Evolutionary conservation across 2,797 vertebrate genomes (phyloP).

Genomic region (Antennarius maculatus): DNA sequence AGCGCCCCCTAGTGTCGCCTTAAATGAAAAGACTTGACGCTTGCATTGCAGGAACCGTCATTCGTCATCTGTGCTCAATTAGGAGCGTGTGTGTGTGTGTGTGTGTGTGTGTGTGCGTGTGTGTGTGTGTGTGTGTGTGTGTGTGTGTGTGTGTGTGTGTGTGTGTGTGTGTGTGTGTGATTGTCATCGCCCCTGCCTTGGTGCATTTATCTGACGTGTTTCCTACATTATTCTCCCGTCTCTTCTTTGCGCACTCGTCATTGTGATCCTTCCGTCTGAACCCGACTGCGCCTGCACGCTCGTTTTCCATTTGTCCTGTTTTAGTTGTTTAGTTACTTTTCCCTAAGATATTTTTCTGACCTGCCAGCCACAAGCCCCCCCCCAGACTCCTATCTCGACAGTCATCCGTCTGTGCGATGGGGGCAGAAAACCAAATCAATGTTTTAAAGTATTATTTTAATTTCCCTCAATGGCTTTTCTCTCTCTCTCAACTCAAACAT

Average conservation of each 20-base stretch:
- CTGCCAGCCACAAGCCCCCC: conserved; percentile 14
- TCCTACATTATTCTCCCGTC: conserved; percentile 4
- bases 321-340: conserved; percentile 10
- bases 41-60: background rate
- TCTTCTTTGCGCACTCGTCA: background rate
- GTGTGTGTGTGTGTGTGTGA: background rate
- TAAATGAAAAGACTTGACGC: conserved; percentile 8
- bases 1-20: conserved; percentile 71
- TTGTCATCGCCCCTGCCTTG: background rate
- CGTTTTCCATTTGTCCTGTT: conserved; percentile 20
- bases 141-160: too few species aligned
- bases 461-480: conserved; percentile 28
- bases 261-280: conserved; percentile 1
- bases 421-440: conserved; percentile 23
- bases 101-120: too few species aligned
- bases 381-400: conserved; percentile 4
- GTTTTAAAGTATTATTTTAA: conserved; percentile 43
- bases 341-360: conserved; percentile 33
- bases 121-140: too few species aligned
- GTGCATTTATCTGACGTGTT: conserved; percentile 16
- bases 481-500: conserved; percentile 13
- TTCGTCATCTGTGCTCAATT: conserved; percentile 19
- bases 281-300: background rate
- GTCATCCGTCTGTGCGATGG: conserved; percentile 6
- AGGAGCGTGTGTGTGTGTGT: background rate